Conservation (phyloP, 2,797 vertebrate genomes). For the Malacoraja senta region DNA sequence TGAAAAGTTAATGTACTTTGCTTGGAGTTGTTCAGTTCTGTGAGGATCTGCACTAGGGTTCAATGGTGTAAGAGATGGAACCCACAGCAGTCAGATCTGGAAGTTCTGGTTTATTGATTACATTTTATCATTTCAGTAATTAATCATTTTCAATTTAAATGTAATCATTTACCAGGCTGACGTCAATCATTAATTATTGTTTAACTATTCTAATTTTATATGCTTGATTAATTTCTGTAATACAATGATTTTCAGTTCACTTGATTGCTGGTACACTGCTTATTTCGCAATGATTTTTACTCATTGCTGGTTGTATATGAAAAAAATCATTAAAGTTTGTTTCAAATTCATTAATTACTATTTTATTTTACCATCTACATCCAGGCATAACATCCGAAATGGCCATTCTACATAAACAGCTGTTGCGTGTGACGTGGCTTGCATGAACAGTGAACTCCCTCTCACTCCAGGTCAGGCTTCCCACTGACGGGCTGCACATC, state of each 20-base stretch:
- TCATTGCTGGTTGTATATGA: not conserved
- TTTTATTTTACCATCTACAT: not conserved
- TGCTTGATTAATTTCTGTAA: not conserved
- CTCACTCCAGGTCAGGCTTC: not conserved
- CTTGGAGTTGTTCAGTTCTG: not conserved
- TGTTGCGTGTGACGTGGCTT: not conserved
- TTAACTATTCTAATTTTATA: not conserved
- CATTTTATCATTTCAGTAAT: not conserved
- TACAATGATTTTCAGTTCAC: not conserved
- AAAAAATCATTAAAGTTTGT: constrained; percentile 7
- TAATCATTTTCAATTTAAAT: not conserved
- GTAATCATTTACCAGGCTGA: not conserved
- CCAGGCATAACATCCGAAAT: not conserved
- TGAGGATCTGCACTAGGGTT: too few species aligned
- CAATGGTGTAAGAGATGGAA: not conserved
- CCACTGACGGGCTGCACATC: not conserved
- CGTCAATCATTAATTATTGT: not conserved
- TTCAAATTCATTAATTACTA: not conserved
- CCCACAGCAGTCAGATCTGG: not conserved
- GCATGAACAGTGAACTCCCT: not conserved
- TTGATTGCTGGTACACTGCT: not conserved
- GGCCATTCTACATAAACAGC: not conserved
- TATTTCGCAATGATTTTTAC: not conserved
- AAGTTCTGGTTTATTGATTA: not conserved
- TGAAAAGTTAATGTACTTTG: not conserved